Evolutionary conservation across 2,797 vertebrate species (phyloP), one percentile per base, ranked within the genome.

Genomic region (Peromyscus eremicus): DNA sequence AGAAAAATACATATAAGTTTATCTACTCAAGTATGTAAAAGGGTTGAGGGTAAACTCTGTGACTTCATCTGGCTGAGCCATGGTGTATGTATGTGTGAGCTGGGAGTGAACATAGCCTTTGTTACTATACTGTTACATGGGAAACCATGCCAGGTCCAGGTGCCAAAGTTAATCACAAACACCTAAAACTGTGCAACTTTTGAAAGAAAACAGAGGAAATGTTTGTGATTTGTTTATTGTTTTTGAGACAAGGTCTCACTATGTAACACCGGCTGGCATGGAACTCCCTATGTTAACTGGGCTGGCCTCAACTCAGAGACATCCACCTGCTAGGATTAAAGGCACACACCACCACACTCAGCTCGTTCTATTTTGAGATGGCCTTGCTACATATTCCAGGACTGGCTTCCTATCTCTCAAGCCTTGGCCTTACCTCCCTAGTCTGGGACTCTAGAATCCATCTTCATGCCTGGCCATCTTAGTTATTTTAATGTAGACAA

Each of bases 401-500:
- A 6, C 68, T 76, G 55, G 37, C 29, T 17, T 34, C 11, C 10
- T 4, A 12, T 21, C 19, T 46, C 29, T 43, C 37, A 62, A 23
- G 16, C 29, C 70, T 89, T 29, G 27, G 6, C 9, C 29, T 5
- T 73, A 6, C 40, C 34, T 52, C 40, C 8, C 13, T 37, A n/a
- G 14, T 37, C 8, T 62, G 62, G 75, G 9, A 79, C 62, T 90
- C 23, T 14, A 79, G 73, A 25, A 62, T 46, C 17, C 55, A 32
- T 46, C 12, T 46, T 23, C 40, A 76, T 60, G 55, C 29, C 55
- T 75, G 40, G 37, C 19, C 40, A 89, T 75, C 40, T 87, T 91
- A 80, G 64, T 92, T 89, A 70, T 6, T 34, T 87, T 91, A 75
- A 66, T 21, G 34, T 52, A 75, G 82, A 87, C 68, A 66, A 91